Evolutionary conservation across 2,113 vertebrate genomes (phyloP).

Genomic region (Psilopogon haemacephalus): DNA sequence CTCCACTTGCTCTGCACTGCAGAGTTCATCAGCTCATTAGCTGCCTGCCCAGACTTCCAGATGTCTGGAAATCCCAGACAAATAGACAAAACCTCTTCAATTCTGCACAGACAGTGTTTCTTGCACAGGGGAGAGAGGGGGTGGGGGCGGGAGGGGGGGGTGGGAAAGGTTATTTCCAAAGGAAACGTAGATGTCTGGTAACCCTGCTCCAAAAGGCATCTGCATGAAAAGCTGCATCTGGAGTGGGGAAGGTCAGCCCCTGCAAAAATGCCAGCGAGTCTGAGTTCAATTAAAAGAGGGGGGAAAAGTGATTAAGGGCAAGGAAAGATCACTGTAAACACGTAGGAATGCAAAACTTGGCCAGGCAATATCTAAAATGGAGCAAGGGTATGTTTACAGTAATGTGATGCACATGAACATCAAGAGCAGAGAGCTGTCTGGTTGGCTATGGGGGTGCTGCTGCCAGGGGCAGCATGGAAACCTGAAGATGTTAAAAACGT

Average conservation of each 20-base stretch:
- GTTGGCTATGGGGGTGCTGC: not conserved
- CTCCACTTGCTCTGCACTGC: not conserved
- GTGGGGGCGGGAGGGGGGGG: too few relatives aligned
- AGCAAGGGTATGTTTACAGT: conserved; percentile 49
- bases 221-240: conserved; percentile 51
- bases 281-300: conserved; percentile 54
- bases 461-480: not conserved
- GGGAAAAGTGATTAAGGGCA: conserved; percentile 44
- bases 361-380: conserved; percentile 31
- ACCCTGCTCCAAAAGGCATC: conserved; percentile 20
- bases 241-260: conserved; percentile 3
- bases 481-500: not conserved
- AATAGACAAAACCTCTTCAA: conserved; percentile 44
- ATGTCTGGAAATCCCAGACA: conserved; percentile 67
- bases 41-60: conserved; percentile 57
- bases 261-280: conserved; percentile 48
- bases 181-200: conserved; percentile 59
- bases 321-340: conserved; percentile 59
- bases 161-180: conserved; percentile 40
- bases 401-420: conserved; percentile 40
- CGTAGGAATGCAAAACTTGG: conserved; percentile 62
- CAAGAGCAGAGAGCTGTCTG: conserved; percentile 28
- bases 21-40: conserved; percentile 63
- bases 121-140: too few relatives aligned
- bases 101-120: conserved; percentile 41